phyloP scores from a whole-genome alignment of 2,888 invertebrate genomes.

The Trichopoda pennipes region DNA sequence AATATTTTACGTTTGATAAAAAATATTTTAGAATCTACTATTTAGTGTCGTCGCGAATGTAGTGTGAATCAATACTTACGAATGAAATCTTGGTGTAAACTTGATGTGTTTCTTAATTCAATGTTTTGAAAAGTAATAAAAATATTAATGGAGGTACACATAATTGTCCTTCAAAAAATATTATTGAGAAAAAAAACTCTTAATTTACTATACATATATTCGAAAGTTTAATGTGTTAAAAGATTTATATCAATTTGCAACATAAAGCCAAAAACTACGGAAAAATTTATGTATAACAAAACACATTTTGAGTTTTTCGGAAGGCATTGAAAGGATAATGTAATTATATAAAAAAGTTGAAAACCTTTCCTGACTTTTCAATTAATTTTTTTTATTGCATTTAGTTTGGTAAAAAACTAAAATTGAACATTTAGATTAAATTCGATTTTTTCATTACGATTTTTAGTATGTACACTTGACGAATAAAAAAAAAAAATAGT shows the following conservation, averaged over 20 bases:
- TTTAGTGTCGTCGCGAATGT: constrained; percentile 81
- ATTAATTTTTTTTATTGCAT: not conserved
- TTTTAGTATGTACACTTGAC: constrained; percentile 80
- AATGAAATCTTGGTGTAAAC: constrained; percentile 55
- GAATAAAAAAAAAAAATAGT: constrained; percentile 68
- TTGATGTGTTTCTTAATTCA: constrained; percentile 34
- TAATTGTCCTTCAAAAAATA: constrained; percentile 63
- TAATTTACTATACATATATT: not conserved
- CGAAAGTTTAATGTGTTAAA: constrained; percentile 10
- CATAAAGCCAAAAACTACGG: not conserved
- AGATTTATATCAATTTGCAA: not conserved
- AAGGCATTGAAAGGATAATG: not conserved
- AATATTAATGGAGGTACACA: constrained; percentile 47
- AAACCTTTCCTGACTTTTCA: not conserved
- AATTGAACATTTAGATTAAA: constrained; percentile 37
- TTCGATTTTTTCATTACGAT: constrained; percentile 67
- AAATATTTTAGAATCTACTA: constrained; percentile 75
- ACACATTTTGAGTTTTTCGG: not conserved
- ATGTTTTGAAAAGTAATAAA: constrained; percentile 1
- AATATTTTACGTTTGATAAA: constrained; percentile 66
- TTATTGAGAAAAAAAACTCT: constrained; percentile 26
- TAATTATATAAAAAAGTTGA: constrained; percentile 17
- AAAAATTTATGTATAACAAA: constrained; percentile 31
- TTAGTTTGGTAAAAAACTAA: not conserved
- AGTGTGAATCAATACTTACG: constrained; percentile 78